Percentiles rank a stretch among this genome's conserved stretches.
phyloP scores from a whole-genome alignment of 1,140 invertebrate species.

The Teleogryllus occipitalis region DNA sequence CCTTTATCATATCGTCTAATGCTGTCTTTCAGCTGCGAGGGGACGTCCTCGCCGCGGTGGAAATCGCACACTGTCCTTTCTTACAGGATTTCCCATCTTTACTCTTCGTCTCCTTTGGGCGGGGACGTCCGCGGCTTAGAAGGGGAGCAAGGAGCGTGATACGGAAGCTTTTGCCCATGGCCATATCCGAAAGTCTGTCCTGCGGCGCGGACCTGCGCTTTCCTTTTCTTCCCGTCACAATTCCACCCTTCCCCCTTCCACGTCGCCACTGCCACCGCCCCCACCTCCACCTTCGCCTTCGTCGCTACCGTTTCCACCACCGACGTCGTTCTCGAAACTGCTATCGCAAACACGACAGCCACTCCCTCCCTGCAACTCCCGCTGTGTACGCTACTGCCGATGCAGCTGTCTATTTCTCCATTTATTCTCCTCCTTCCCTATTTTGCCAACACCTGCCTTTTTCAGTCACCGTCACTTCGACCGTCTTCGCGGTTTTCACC shows the following conservation, averaged over 20 bases:
- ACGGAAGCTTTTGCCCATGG: neutral
- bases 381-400: too few relatives aligned
- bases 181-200: neutral
- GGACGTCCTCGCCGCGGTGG: neutral
- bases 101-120: too few relatives aligned
- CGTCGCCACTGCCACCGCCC: neutral
- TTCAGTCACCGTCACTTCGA: too few relatives aligned
- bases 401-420: too few relatives aligned
- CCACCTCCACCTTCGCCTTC: neutral
- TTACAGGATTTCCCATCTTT: conserved; percentile 1
- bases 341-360: too few relatives aligned
- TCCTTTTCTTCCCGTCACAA: neutral
- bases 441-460: too few relatives aligned
- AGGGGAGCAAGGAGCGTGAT: neutral
- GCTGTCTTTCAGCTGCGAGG: neutral
- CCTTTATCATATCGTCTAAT: neutral
- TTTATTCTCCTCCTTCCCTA: too few relatives aligned
- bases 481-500: too few relatives aligned
- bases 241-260: neutral
- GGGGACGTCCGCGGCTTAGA: neutral
- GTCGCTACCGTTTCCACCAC: too few relatives aligned
- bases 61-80: neutral
- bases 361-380: too few relatives aligned
- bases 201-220: neutral
- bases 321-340: too few relatives aligned